phyloP scores from a whole-genome alignment of 2,113 vertebrate species.

The Poicephalus gulielmi region DNA sequence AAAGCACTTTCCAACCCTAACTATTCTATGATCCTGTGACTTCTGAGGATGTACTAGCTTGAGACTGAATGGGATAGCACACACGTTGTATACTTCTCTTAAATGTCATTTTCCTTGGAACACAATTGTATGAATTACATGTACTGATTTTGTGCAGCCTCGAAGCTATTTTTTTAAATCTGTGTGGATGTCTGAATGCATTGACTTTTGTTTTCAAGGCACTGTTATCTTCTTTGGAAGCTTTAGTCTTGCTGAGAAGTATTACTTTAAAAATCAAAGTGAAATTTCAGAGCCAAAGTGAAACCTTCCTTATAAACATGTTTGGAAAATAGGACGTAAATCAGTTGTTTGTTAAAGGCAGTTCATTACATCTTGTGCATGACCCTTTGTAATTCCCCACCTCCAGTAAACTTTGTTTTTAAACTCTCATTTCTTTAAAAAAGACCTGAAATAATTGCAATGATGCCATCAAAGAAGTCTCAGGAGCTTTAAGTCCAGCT shows the following conservation, averaged over 20 bases:
- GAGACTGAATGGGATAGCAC: background rate
- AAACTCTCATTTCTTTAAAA: background rate
- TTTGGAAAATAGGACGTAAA: constrained; percentile 7
- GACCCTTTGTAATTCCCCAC: constrained; percentile 1
- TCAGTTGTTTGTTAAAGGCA: constrained; percentile 11
- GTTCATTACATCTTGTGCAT: background rate
- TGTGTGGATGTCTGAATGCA: rapidly evolving
- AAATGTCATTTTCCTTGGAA: background rate
- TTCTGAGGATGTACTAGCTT: background rate
- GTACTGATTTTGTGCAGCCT: background rate
- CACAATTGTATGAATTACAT: background rate
- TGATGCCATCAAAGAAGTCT: background rate
- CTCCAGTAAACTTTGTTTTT: constrained; percentile 19
- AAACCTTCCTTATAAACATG: background rate
- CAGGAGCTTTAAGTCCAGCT: background rate
- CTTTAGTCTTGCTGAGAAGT: background rate
- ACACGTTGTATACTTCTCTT: background rate
- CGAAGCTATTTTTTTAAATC: background rate
- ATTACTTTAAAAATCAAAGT: background rate
- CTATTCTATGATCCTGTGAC: too few relatives aligned
- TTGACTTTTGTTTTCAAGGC: background rate
- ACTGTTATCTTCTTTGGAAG: background rate
- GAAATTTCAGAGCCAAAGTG: background rate
- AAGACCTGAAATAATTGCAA: background rate
- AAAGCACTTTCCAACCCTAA: too few relatives aligned